Conservation (phyloP, 30 jellyfish, hydroid and myxozoan species). For the Aurelia aurita complex sp. Pacific region DNA sequence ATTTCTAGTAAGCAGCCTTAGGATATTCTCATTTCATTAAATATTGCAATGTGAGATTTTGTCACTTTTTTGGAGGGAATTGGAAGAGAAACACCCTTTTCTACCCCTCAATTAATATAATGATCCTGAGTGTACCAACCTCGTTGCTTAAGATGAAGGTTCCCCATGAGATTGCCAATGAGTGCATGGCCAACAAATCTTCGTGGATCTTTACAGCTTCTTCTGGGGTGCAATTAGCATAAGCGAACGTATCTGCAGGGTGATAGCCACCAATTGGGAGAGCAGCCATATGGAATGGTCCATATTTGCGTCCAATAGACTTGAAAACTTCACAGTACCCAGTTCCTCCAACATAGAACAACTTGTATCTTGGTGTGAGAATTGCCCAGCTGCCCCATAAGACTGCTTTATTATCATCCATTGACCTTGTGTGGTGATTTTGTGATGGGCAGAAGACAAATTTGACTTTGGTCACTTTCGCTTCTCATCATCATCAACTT, state of each 20-base stretch:
- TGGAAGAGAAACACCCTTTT: not conserved
- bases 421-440: constrained; percentile 81
- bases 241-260: constrained; percentile 83
- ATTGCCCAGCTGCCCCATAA: constrained; percentile 98
- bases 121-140: constrained; percentile 33
- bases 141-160: constrained; percentile 92
- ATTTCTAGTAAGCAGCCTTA: no score
- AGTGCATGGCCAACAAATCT: constrained; percentile 94
- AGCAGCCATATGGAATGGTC: constrained; percentile 99
- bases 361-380: constrained; percentile 87
- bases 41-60: no score
- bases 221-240: constrained; percentile 96
- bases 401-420: constrained; percentile 90
- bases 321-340: constrained; percentile 96
- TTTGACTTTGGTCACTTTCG: constrained; percentile 82
- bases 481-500: constrained; percentile 93
- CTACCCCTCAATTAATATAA: not conserved
- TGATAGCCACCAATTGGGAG: constrained; percentile 97
- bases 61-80: no score
- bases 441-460: constrained; percentile 96
- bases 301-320: constrained; percentile 93
- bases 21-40: no score
- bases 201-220: constrained; percentile 96
- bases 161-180: constrained; percentile 97
- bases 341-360: constrained; percentile 90